Conservation (phyloP, 2,888 invertebrate species). For the Cantharis nigra region DNA sequence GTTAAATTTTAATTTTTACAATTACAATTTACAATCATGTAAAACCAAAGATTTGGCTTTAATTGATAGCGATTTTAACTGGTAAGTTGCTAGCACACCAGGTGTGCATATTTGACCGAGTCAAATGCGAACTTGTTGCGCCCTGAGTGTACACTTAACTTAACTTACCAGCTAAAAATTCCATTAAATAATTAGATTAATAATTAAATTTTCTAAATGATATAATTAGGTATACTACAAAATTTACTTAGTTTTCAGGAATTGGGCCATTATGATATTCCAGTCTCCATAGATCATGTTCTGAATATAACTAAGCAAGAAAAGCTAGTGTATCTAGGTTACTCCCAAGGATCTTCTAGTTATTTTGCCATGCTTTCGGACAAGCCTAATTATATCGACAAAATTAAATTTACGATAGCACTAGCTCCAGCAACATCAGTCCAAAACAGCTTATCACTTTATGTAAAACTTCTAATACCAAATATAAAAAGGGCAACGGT, state of each 20-base stretch:
- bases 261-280: slow-evolving; percentile 63
- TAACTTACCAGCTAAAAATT: no score
- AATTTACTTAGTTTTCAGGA: background rate
- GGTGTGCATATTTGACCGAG: no score
- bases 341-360: slow-evolving; percentile 76
- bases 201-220: no score
- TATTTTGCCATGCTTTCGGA: slow-evolving; percentile 70
- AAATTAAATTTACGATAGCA: slow-evolving; percentile 68
- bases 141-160: no score
- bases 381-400: slow-evolving; percentile 67
- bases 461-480: background rate
- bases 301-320: slow-evolving; percentile 61
- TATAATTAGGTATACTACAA: no score
- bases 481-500: background rate
- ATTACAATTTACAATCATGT: no score
- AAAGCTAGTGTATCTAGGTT: slow-evolving; percentile 76
- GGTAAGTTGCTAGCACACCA: no score
- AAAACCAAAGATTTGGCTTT: no score
- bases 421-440: slow-evolving; percentile 66
- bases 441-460: background rate
- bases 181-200: no score
- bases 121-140: no score
- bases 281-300: slow-evolving; percentile 77
- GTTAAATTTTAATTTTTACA: no score
- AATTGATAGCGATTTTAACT: no score